Conservation (phyloP, 2,797 vertebrate genomes). For the Bovichtus variegatus region DNA sequence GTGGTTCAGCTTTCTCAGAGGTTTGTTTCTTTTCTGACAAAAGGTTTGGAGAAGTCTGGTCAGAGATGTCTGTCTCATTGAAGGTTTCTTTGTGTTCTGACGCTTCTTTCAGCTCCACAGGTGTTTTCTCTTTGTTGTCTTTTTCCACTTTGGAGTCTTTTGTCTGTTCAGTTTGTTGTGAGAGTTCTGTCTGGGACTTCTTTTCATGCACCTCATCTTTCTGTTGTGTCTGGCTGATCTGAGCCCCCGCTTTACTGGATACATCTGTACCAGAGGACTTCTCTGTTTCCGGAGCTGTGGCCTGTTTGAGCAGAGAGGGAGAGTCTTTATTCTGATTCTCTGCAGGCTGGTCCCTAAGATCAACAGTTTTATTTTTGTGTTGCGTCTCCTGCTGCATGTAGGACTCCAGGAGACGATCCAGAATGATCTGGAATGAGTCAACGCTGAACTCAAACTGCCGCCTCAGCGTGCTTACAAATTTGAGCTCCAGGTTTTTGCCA, state of each 20-base stretch:
- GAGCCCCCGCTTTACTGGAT: conserved; percentile 23
- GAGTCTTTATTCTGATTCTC: conserved; percentile 52
- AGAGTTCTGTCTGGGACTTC: conserved; percentile 57
- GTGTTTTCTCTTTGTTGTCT: conserved; percentile 35
- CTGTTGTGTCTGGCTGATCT: conserved; percentile 31
- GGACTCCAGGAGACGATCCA: conserved; percentile 90
- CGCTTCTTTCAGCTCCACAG: conserved; percentile 44
- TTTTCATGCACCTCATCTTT: conserved; percentile 53
- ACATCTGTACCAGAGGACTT: conserved; percentile 30
- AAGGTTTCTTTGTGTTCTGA: conserved; percentile 38
- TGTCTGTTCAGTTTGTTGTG: conserved; percentile 48
- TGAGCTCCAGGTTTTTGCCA: conserved; percentile 96
- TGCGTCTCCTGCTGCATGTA: conserved; percentile 86
- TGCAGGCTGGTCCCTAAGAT: conserved; percentile 56
- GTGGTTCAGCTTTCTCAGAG: conserved; percentile 40
- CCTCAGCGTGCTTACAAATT: conserved; percentile 92
- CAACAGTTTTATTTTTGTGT: conserved; percentile 58
- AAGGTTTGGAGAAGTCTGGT: conserved; percentile 27
- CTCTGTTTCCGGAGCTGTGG: conserved; percentile 41
- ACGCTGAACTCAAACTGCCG: conserved; percentile 99
- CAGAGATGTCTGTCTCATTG: conserved; percentile 29
- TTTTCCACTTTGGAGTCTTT: conserved; percentile 41
- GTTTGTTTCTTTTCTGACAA: conserved; percentile 43
- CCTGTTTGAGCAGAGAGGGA: conserved; percentile 39
- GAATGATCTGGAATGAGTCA: conserved; percentile 97